Conservation (phyloP, 2,888 invertebrate species). For the Apeira syringaria region DNA sequence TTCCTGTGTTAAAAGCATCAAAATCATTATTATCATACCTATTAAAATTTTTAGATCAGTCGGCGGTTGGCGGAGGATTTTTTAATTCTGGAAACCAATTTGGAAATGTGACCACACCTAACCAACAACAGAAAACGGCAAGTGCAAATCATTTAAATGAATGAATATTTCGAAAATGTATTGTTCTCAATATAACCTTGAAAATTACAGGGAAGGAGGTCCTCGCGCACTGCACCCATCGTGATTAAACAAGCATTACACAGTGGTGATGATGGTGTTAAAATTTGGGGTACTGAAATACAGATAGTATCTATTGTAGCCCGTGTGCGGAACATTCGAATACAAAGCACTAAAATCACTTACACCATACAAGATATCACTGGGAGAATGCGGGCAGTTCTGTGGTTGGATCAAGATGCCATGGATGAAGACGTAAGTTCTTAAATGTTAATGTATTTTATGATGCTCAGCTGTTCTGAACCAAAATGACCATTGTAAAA, state of each 20-base stretch:
- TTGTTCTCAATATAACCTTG: background rate
- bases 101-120: conserved; percentile 72
- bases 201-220: conserved; percentile 59
- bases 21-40: background rate
- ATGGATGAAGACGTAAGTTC: conserved; percentile 73
- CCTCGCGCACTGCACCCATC: conserved; percentile 76
- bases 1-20: too few relatives aligned
- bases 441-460: too few relatives aligned
- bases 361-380: conserved; percentile 80
- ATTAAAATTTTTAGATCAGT: conserved; percentile 61
- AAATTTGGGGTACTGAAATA: conserved; percentile 79
- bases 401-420: conserved; percentile 76
- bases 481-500: too few relatives aligned
- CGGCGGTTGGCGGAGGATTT: conserved; percentile 73
- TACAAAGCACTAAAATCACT: conserved; percentile 78
- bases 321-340: conserved; percentile 64
- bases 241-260: conserved; percentile 76
- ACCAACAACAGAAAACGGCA: conserved; percentile 69
- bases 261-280: conserved; percentile 73
- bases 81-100: conserved; percentile 75
- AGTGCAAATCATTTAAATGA: conserved; percentile 20
- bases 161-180: background rate
- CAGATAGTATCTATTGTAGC: conserved; percentile 75
- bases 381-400: conserved; percentile 74
- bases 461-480: too few relatives aligned